Base-by-base conservation (phyloP, 1,140 invertebrate genomes). In the Paracyclopina nana region DNA sequence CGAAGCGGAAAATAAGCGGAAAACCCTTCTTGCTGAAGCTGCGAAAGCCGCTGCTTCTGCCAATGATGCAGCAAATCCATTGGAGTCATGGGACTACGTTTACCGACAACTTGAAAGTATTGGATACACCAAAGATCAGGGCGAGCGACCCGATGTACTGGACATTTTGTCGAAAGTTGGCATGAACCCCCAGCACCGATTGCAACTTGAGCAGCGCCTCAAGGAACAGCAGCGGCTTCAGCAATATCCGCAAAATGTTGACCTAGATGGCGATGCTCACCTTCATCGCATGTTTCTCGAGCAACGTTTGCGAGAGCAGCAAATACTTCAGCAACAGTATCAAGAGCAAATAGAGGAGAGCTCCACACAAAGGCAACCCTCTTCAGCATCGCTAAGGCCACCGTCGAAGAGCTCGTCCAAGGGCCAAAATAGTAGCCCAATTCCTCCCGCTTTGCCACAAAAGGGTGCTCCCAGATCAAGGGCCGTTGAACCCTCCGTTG, bases 41-140 rank as follows among this genome's bases (percentile, higher is more conserved):
- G n/a, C n/a, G n/a, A n/a, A n/a, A n/a, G n/a, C n/a, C n/a, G n/a
- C n/a, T n/a, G n/a, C n/a, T n/a, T n/a, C n/a, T n/a, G n/a, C n/a
- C n/a, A 38, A 38, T 38, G 34, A 20, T 20, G 20, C 20, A 5
- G 34, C n/a, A 16, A 20, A 20, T 2, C 14, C 14, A 5, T 38
- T 16, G 5, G 34, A 38, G 9, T 38, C 34, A 16, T 38, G 34
- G 34, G 34, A 38, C 34, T 38, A 38, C 34, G 34, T 38, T 20
- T 38, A 38, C 8, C 34, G 34, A 38, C 22, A 48, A 16, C 22
- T 48, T 11, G 46, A 48, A 48, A 22, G 4, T 8, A 22, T 26
- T 16, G 46, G 46, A 6, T 48, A 48, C n/a, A 48, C 22, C 27
- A 48, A 48, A 16, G 46, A 48, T 27, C 46, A 48, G 5, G 46